Conservation (phyloP, 2,113 vertebrate genomes). For the Lagopus muta region DNA sequence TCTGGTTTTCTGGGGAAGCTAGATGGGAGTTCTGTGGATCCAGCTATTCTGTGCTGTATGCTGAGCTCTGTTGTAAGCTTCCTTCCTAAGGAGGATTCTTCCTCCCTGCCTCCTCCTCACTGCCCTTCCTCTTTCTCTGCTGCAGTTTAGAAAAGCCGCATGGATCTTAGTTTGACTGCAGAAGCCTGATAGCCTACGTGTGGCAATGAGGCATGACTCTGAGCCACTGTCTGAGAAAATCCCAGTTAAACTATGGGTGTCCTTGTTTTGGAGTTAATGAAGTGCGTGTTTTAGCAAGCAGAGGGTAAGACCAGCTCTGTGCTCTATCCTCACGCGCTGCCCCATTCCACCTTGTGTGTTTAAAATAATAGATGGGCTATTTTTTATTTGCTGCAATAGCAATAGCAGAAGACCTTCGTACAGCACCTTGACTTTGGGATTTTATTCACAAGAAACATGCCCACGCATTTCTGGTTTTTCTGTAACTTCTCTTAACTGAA, state of each 20-base stretch:
- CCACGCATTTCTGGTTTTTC: neutral
- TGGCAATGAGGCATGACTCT: neutral
- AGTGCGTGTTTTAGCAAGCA: neutral
- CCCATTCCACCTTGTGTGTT: neutral
- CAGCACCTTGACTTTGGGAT: neutral
- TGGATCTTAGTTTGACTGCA: neutral
- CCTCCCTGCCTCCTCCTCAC: neutral
- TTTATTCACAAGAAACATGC: neutral
- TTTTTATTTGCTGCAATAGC: neutral
- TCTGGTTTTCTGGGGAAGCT: neutral
- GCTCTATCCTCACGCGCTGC: neutral
- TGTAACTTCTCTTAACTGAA: neutral
- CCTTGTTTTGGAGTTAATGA: neutral
- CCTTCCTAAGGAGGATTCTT: neutral
- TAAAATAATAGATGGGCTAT: neutral
- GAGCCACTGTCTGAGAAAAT: neutral
- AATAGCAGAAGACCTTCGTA: neutral
- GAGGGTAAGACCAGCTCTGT: neutral
- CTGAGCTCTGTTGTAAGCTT: neutral
- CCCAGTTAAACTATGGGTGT: neutral
- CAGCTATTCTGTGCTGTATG: neutral
- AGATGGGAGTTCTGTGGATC: neutral
- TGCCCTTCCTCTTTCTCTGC: neutral
- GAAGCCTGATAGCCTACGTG: neutral
- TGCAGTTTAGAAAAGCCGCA: neutral